phyloP scores from a whole-genome alignment of 2,888 invertebrate genomes.

The Amiota communis region DNA sequence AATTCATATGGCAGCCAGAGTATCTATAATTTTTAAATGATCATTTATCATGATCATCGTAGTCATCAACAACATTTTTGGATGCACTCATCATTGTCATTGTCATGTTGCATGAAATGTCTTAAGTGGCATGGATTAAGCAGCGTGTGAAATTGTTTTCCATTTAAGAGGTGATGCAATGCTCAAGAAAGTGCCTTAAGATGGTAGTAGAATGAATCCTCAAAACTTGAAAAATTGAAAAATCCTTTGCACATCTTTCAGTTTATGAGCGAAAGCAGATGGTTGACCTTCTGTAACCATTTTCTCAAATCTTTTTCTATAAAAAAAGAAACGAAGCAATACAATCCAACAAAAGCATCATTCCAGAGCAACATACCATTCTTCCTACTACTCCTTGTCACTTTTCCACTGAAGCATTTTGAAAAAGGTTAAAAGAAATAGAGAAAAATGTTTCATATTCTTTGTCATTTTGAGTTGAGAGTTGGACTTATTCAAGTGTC shows the following conservation, averaged over 20 bases:
- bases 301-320: too few relatives aligned
- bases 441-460: constrained; percentile 22
- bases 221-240: too few relatives aligned
- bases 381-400: too few relatives aligned
- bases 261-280: too few relatives aligned
- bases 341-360: too few relatives aligned
- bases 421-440: not conserved
- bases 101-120: too few relatives aligned
- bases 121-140: not conserved
- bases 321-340: too few relatives aligned
- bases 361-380: constrained; percentile 23
- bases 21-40: constrained; percentile 38
- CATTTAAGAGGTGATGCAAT: not conserved
- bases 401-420: too few relatives aligned
- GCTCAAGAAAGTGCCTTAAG: too few relatives aligned
- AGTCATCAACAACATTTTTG: not conserved
- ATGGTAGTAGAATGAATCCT: too few relatives aligned
- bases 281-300: too few relatives aligned
- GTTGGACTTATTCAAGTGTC: constrained; percentile 20
- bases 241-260: too few relatives aligned
- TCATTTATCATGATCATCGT: constrained; percentile 61
- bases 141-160: constrained; percentile 1
- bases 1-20: constrained; percentile 48
- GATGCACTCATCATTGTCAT: not conserved
- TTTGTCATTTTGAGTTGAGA: constrained; percentile 24